Percentiles rank a stretch among this genome's conserved stretches.
These are phyloP conservation scores for Acanthiza pusilla DNA, from an alignment of 2,797 vertebrate genomes.

Conservation along the genomic window DNA sequence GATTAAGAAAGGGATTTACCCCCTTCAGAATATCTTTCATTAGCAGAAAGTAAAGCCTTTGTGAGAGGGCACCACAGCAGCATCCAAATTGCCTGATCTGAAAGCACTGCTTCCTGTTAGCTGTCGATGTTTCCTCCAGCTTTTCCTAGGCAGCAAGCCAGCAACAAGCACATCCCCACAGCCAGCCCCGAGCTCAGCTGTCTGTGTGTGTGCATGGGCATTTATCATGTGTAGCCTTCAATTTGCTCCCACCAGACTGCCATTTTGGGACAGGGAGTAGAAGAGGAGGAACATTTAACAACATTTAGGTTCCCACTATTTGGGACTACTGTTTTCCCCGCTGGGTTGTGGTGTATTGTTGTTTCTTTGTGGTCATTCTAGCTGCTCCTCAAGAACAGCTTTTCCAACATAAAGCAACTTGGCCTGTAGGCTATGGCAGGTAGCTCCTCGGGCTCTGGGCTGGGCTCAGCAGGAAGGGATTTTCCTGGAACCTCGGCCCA, in stretches of 20 bases:
- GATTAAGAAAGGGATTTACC: slow-evolving; percentile 10
- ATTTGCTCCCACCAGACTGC: neutral
- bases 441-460: accelerated
- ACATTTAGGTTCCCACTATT: neutral
- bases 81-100: neutral
- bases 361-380: neutral
- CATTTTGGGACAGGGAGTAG: neutral
- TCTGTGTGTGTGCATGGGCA: neutral
- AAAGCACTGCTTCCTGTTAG: neutral
- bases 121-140: neutral
- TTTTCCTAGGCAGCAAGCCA: neutral
- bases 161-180: neutral
- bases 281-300: neutral
- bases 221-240: neutral
- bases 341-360: neutral
- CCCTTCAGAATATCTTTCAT: neutral
- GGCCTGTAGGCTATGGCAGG: neutral
- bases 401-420: too few relatives aligned
- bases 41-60: slow-evolving; percentile 6
- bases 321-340: neutral
- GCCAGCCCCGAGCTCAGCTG: neutral
- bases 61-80: neutral
- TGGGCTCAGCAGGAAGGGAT: neutral
- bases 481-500: accelerated
- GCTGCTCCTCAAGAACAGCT: neutral